Base-by-base conservation (phyloP, 1,140 invertebrate genomes). In the Bombus ignitus region DNA sequence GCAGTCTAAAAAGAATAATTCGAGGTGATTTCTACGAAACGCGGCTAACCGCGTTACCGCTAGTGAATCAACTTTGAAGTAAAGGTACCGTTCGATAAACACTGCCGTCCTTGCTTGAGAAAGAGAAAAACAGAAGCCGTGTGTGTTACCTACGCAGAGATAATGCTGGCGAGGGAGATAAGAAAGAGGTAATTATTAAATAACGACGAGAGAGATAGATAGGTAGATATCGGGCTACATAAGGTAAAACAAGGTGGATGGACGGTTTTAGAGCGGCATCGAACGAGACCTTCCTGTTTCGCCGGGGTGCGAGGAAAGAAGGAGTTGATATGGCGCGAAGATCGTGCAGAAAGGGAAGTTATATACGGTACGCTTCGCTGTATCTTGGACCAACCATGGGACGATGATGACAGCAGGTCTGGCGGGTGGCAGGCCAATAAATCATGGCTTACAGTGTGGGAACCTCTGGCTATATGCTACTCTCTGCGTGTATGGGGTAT, bases 391-490 rank as follows among this genome's bases (percentile, higher is more conserved):
- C 79, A 87, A 87, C 87, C 79, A 88, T 88, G 87, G 80, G 80
- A 88, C 86, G 92, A 91, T 93, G 94, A 94, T 94, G 93, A 93
- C 94, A 92, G 92, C 90, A 90, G 90, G 89, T 93, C 88, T 91
- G 87, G 91, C 92, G 90, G 91, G 91, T 93, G 92, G 91, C 91
- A 93, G 92, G 91, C 92, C 92, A 93, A 94, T 95, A 94, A 94
- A 94, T 95, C 93, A 94, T 93, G 89, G 79, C 78, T 86, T 79
- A 90, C 89, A 89, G 90, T 92, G 92, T 93, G 92, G 92, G 93
- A 93, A 94, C 91, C 88, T 87, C 85, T 89, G 85, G 81, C 80
- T 87, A 87, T 83, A 83, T 83, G 88, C 76, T 87, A 57, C 53
- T 89, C 85, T 79, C 74, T 83, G 80, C 88, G 87, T 85, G 83